Conservation (phyloP, 2,888 invertebrate species). For the Blastobasis lacticolella region DNA sequence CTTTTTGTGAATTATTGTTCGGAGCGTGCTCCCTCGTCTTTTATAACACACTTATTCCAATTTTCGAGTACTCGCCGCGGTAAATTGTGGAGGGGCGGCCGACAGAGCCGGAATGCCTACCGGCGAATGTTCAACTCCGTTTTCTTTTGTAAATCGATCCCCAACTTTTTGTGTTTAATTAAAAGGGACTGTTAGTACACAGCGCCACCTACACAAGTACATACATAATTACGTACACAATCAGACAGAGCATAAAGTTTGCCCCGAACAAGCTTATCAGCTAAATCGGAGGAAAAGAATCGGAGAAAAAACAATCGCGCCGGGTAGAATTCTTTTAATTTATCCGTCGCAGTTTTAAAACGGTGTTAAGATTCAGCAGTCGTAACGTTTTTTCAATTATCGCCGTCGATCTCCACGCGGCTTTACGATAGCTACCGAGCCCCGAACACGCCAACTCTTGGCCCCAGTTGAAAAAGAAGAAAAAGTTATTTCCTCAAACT, state of each 20-base stretch:
- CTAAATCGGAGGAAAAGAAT: slow-evolving; percentile 46
- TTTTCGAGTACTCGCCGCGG: slow-evolving; percentile 26
- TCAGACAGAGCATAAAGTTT: slow-evolving; percentile 51
- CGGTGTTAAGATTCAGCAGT: slow-evolving; percentile 66
- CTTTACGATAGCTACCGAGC: slow-evolving; percentile 57
- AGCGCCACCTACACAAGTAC: slow-evolving; percentile 50
- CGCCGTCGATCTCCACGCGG: slow-evolving; percentile 57
- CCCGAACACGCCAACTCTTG: slow-evolving; percentile 38
- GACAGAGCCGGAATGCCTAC: no score
- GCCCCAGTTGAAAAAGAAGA: slow-evolving; percentile 14
- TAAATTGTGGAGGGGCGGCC: background rate
- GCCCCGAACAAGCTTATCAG: slow-evolving; percentile 59
- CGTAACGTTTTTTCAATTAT: slow-evolving; percentile 66
- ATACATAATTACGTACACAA: slow-evolving; percentile 30
- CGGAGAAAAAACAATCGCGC: slow-evolving; percentile 56
- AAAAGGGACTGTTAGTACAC: slow-evolving; percentile 34
- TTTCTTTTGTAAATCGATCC: no score
- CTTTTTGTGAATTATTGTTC: slow-evolving; percentile 71
- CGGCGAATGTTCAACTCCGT: no score
- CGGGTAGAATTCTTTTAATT: slow-evolving; percentile 63
- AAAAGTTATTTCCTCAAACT: slow-evolving; percentile 26
- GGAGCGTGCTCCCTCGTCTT: slow-evolving; percentile 53
- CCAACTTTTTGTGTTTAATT: slow-evolving; percentile 35
- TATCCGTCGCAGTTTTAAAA: slow-evolving; percentile 67
- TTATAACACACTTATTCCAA: slow-evolving; percentile 58